Evolutionary conservation across 2,888 invertebrate species (phyloP).

Genomic region (Tachystola acroxantha): DNA sequence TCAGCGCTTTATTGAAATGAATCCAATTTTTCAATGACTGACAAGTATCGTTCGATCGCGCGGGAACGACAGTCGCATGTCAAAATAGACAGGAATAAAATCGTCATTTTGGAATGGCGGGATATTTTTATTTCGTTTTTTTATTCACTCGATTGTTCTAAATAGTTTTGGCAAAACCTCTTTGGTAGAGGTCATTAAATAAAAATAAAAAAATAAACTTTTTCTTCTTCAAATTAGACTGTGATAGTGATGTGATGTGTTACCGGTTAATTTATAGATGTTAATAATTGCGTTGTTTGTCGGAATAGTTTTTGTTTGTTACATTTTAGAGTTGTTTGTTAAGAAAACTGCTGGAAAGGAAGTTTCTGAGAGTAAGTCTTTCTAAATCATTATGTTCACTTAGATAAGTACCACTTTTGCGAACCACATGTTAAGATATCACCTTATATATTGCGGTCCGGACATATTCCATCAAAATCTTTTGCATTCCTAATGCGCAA

Average conservation of each 20-base stretch:
- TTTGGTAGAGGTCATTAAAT: too few relatives aligned
- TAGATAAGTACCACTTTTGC: too few relatives aligned
- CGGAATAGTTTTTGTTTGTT: conserved; percentile 41
- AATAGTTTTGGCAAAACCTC: too few relatives aligned
- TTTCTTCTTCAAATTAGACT: conserved; percentile 30
- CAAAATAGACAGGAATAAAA: conserved; percentile 61
- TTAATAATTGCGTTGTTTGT: conserved; percentile 46
- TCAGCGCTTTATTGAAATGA: conserved; percentile 14
- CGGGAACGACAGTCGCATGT: conserved; percentile 45
- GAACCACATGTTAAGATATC: too few relatives aligned
- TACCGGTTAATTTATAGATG: conserved; percentile 41
- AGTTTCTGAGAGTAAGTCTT: conserved; percentile 34
- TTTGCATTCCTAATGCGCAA: too few relatives aligned
- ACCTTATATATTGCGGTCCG: too few relatives aligned
- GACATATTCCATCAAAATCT: too few relatives aligned
- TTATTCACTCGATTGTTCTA: too few relatives aligned
- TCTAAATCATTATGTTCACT: too few relatives aligned
- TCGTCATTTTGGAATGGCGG: too few relatives aligned
- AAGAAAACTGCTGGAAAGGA: conserved; percentile 19
- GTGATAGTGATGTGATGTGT: conserved; percentile 63
- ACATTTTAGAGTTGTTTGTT: conserved; percentile 34
- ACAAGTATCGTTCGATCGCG: conserved; percentile 13
- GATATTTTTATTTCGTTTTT: conserved; percentile 26
- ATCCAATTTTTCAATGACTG: conserved; percentile 18
- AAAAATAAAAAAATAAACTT: too few relatives aligned